Base-by-base conservation (phyloP, 2,888 invertebrate species). In the Tachina fera region DNA sequence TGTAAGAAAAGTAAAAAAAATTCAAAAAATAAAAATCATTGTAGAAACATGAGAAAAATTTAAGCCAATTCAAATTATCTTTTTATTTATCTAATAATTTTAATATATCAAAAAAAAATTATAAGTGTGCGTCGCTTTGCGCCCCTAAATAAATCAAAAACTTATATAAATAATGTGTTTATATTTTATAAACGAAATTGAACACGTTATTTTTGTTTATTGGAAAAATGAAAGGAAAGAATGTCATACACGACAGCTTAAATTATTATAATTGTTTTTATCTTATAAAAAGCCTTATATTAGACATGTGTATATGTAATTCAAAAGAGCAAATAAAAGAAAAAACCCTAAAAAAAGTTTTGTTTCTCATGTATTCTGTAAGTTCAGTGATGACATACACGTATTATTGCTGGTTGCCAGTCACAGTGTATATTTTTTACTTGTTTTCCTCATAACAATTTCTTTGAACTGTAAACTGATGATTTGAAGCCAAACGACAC, bases 31-130 rank as follows among this genome's bases (percentile, higher is more conserved):
- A 68, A 79, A 71, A 92, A 92, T 92, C 93, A 93, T 93, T 93
- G 93, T 92, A 83, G 93, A 93, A 93, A 92, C 93, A 93, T 93
- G 93, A 91, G 89, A 89, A 89, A 68, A 87, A 88, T 87, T 77
- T 87, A 79, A 83, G 79, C 86, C 79, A 80, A 80, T 70, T 68
- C 65, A 74, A 77, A 83, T 61, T 63, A 76, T 78, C 19, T 84
- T 65, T 72, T 77, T 81, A 81, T 74, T 78, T 78, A 74, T 71
- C 49, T 67, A 79, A 67, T 68, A 72, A 75, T 77, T 77, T 67
- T 51, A 56, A 41, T 77, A 78, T 78, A 71, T 84, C 77, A 78
- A 81, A 87, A 60, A 76, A 85, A 31, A 76, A 85, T 72, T 88
- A 89, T 89, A 88, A 89, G 89, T 89, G 88, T 90, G 89, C 88